Percentiles rank a stretch among this genome's conserved stretches.
Evolutionary conservation across 2,113 vertebrate species (phyloP).

Genomic region (Lagopus muta): DNA sequence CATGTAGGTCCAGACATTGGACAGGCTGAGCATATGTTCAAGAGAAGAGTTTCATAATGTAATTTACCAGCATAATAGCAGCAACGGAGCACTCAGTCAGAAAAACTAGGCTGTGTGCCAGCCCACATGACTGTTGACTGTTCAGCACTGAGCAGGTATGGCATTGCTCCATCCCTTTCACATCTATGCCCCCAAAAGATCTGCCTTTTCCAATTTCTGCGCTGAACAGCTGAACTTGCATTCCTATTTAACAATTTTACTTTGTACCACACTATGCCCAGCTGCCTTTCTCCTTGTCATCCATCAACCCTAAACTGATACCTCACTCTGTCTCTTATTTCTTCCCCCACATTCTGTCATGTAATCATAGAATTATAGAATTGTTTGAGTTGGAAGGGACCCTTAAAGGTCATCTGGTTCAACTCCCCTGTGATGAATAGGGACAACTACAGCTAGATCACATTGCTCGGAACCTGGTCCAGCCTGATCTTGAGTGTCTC

Average conservation of each 20-base stretch:
- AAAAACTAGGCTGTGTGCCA: not conserved
- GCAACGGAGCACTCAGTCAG: not conserved
- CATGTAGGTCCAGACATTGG: not conserved
- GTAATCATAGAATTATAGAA: no score
- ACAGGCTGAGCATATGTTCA: not conserved
- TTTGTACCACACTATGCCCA: not conserved
- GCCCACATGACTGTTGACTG: no score
- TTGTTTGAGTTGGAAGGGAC: no score
- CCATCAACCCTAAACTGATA: not conserved
- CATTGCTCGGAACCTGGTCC: no score
- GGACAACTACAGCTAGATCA: no score
- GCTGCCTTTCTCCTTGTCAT: not conserved
- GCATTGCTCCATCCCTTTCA: not conserved
- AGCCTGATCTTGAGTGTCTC: no score
- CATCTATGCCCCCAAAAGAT: not conserved
- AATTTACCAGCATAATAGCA: not conserved
- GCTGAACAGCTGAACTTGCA: not conserved
- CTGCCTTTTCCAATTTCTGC: not conserved
- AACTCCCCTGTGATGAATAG: no score
- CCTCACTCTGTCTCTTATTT: not conserved
- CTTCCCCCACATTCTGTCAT: not conserved
- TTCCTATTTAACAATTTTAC: not conserved
- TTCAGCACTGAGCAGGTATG: not conserved
- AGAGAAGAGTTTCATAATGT: not conserved
- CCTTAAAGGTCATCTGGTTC: no score